phyloP scores from a whole-genome alignment of 2,888 invertebrate genomes.

The Lasius fuliginosus region DNA sequence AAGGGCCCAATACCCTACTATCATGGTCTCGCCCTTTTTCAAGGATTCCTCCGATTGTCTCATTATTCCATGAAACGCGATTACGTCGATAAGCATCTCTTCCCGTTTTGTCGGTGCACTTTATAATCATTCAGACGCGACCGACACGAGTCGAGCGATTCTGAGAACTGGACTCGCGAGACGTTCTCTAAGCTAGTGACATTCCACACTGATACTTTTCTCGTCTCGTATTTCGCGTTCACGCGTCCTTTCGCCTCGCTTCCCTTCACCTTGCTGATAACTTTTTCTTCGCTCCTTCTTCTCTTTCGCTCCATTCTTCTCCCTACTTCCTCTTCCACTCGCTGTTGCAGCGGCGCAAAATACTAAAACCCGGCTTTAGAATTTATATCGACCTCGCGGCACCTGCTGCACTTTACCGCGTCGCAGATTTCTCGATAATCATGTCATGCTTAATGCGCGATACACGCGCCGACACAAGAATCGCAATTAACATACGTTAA shows the following conservation, averaged over 20 bases:
- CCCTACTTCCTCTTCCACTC: slow-evolving; percentile 25
- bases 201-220: slow-evolving; percentile 83
- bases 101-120: slow-evolving; percentile 76
- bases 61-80: slow-evolving; percentile 78
- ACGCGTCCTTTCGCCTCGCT: slow-evolving; percentile 34
- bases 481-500: slow-evolving; percentile 34
- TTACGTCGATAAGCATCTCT: slow-evolving; percentile 80
- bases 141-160: slow-evolving; percentile 87
- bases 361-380: slow-evolving; percentile 37
- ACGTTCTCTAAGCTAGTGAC: slow-evolving; percentile 82
- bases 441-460: slow-evolving; percentile 17
- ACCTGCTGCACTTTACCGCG: slow-evolving; percentile 41
- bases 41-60: slow-evolving; percentile 62
- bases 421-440: slow-evolving; percentile 35
- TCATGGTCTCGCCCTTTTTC: slow-evolving; percentile 28
- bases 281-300: slow-evolving; percentile 27
- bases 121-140: slow-evolving; percentile 85
- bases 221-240: slow-evolving; percentile 82
- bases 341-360: not conserved
- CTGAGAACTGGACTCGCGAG: slow-evolving; percentile 87
- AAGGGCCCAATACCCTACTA: slow-evolving; percentile 15
- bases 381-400: slow-evolving; percentile 41
- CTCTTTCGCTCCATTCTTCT: slow-evolving; percentile 9
- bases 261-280: slow-evolving; percentile 14
- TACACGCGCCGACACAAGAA: not conserved